Evolutionary conservation across 2,113 vertebrate genomes (phyloP), one percentile per base, ranked within the genome.

Genomic region (Naja naja): DNA sequence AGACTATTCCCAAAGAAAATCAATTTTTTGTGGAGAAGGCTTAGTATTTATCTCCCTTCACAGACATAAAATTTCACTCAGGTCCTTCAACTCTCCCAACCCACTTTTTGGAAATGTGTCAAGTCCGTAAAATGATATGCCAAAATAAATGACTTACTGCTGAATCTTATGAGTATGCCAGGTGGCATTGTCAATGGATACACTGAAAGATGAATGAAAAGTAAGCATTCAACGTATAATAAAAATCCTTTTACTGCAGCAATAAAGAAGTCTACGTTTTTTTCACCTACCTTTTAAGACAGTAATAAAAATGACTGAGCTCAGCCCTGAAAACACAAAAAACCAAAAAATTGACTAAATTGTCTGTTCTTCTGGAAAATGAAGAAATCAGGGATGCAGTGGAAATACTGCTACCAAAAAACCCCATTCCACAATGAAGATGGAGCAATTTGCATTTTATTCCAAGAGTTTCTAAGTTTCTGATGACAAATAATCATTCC

Each of bases 271-370:
- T 30, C 10, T 0, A 1, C 45, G 64, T 86, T 94, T 91, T 91
- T 94, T 92, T 52, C 23, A 91, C 30, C 52, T 92, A 52, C 47
- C 27, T 81, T 94, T 94, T 93, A 94, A 92, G 94, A 88, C 5
- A 89, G 91, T 90, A 95, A 92, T 94, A 89, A 69, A 94, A 94
- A 30, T 92, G 90, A 60, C 58, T 94, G 89, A 88, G n/a, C 20
- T 90, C 93, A 58, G n/a, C 34, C 93, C 49, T 34, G 45, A 9
- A 89, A 85, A 53, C 39, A 74, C 47, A 12, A 86, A 87, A 2
- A 90, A 20, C 54, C 54, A 22, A 56, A 94, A 27, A 22, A 27
- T 94, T 60, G 34, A 27, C 89, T 93, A 69, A 64, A 86, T 45
- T 53, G 87, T 3, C n/a, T 93, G 1, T 55, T 92, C 58, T 89